These are phyloP conservation scores for Scalopus aquaticus DNA, from an alignment of 2,113 vertebrate genomes.

Conservation along the genomic window DNA sequence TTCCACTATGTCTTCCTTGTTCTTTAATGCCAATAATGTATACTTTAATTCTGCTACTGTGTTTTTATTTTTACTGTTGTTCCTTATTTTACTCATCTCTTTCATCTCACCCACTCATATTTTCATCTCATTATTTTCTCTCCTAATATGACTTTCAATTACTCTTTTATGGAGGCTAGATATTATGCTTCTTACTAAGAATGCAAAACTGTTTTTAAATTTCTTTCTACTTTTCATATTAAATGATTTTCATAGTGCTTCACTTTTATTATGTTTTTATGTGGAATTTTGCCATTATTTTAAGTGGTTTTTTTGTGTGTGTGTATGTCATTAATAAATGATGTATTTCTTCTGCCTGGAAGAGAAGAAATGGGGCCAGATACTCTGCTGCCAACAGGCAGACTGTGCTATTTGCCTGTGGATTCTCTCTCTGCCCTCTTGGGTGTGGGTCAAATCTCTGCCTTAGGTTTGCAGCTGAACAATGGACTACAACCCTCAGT, in stretches of 20 bases:
- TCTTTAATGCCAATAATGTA: neutral
- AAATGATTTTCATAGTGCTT: slow-evolving; percentile 32
- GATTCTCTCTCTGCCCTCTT: neutral
- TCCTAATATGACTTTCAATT: neutral
- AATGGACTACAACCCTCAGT: neutral
- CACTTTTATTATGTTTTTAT: slow-evolving; percentile 4
- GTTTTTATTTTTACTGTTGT: neutral
- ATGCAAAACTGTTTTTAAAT: neutral
- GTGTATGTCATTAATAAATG: neutral
- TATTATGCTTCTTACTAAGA: slow-evolving; percentile 5
- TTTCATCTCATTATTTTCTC: slow-evolving; percentile 20
- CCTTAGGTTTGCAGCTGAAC: neutral
- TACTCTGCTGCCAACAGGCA: neutral
- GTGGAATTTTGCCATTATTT: neutral
- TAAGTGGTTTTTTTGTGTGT: neutral
- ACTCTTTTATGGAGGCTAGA: neutral
- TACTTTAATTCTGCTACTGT: neutral
- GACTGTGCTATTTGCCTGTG: neutral
- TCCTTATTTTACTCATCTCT: neutral
- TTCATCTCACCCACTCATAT: neutral
- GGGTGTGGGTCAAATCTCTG: neutral
- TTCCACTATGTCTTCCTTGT: neutral
- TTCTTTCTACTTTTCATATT: slow-evolving; percentile 41
- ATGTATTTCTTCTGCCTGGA: neutral
- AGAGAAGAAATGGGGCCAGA: neutral